These are phyloP conservation scores for Brachionus paranguensis DNA, from an alignment of 1,140 invertebrate species.

Conservation along the genomic window DNA sequence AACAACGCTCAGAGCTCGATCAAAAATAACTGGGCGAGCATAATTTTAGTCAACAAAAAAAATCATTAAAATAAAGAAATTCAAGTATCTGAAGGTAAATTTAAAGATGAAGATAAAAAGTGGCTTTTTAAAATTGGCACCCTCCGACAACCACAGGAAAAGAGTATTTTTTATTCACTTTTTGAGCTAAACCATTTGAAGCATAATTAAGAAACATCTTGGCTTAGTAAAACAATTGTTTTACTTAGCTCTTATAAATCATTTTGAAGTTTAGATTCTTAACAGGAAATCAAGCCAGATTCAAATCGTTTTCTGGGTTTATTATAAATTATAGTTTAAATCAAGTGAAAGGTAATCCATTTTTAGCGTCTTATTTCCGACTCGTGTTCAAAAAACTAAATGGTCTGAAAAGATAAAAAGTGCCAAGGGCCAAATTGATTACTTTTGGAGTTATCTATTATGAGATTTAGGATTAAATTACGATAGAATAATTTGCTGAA, in stretches of 20 bases:
- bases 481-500: not conserved
- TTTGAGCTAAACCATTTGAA: not conserved
- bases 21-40: not conserved
- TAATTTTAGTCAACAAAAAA: not conserved
- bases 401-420: not conserved
- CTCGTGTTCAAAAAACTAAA: not conserved
- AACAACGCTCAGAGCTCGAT: not conserved
- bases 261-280: not conserved
- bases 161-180: not conserved
- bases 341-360: not conserved
- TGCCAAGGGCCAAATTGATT: not conserved
- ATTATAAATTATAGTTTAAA: not conserved
- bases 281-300: not conserved
- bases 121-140: not conserved
- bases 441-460: not conserved
- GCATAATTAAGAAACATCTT: not conserved
- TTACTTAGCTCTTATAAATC: not conserved
- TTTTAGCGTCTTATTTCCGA: not conserved
- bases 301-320: not conserved
- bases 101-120: not conserved
- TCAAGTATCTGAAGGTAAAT: not conserved
- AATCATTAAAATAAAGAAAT: not conserved
- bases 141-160: not conserved
- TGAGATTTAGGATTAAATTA: not conserved
- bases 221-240: not conserved